A percentile compares a stretch with the other conserved stretches of the same genome.
These are phyloP conservation scores for Drosophila auraria DNA, from an alignment of 1,140 invertebrate genomes.

Conservation along the genomic window DNA sequence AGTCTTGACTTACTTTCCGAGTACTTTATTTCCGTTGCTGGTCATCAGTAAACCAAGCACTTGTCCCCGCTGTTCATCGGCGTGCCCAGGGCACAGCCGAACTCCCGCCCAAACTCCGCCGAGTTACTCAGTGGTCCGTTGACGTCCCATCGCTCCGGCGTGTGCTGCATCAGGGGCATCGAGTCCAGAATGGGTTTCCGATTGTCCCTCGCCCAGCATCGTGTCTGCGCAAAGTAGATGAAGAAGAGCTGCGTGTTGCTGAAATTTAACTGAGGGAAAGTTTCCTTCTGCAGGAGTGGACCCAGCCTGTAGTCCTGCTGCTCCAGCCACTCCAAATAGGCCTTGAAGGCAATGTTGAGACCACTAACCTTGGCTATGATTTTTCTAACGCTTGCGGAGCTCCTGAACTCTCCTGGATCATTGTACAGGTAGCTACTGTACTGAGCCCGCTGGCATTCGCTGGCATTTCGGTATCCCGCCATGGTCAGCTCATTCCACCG, in stretches of 20 bases:
- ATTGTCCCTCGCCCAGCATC: slow-evolving; percentile 52
- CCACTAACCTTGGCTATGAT: slow-evolving; percentile 90
- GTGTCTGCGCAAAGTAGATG: slow-evolving; percentile 88
- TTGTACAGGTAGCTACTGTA: slow-evolving; percentile 87
- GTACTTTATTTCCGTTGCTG: slow-evolving; percentile 13
- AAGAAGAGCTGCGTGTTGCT: slow-evolving; percentile 90
- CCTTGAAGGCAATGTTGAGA: slow-evolving; percentile 87
- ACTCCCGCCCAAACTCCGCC: slow-evolving; percentile 70
- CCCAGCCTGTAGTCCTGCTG: slow-evolving; percentile 32
- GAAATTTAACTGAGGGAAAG: slow-evolving; percentile 70
- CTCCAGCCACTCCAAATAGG: slow-evolving; percentile 85
- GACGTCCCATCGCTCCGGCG: slow-evolving; percentile 65
- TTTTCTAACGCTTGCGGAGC: slow-evolving; percentile 89
- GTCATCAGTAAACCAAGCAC: slow-evolving; percentile 64
- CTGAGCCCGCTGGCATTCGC: slow-evolving; percentile 96
- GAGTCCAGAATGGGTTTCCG: slow-evolving; percentile 45
- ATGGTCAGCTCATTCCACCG: slow-evolving; percentile 97
- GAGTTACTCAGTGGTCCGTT: slow-evolving; percentile 74
- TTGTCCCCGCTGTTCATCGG: slow-evolving; percentile 81
- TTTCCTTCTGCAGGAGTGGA: slow-evolving; percentile 50
- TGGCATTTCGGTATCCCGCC: slow-evolving; percentile 92
- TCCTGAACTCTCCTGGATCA: slow-evolving; percentile 86
- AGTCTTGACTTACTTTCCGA: slow-evolving; percentile 28
- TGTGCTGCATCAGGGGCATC: slow-evolving; percentile 66
- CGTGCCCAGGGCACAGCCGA: slow-evolving; percentile 60